Base-by-base conservation (phyloP, 2,888 invertebrate species). In the Corbicula japonica region DNA sequence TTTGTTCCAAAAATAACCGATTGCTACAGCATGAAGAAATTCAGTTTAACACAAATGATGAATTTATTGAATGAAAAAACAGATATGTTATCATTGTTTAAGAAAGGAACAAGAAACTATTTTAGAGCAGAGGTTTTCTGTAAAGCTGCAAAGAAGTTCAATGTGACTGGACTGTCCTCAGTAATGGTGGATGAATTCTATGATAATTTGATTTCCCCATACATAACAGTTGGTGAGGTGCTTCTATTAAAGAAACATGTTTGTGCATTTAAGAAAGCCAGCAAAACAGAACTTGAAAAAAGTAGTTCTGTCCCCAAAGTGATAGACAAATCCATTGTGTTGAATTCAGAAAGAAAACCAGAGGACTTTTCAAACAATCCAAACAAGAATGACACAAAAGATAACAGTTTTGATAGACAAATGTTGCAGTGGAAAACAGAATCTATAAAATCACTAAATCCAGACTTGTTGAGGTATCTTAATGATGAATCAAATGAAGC, bases 151-250 rank as follows among this genome's bases (percentile, higher is more conserved):
- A 46, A 35, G 44, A 54, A 56, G 18, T n/a, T 56, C 56, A 28
- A 41, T 44, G 32, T 68, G 12, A 38, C 12, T 38, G 26, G 56
- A 34, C 21, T 68, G 6, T 38, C 28, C 10, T n/a, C 68, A 21
- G 32, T 41, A n/a, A 56, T 68, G 1, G 18, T n/a, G 8, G 23
- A 56, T 21, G 41, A 41, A 0, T 68, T 68, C 15, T 56, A 41
- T 38, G 18, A 21, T 30, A 44, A 56, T 10, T 50, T 68, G 21
- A 28, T 68, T 8, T 68, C 56, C 15, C 32, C 41, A 28, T 46
- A 41, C 44, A 68, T 68, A n/a, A n/a, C 68, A 21, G 23, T 56
- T 1, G 35, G n/a, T 26, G 68, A 68, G 32, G 44, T 35, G 5
- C 1, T n/a, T 1, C 21, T 54, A 30, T 41, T 68, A 21, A 68